These are phyloP conservation scores for Megalopta genalis DNA, from an alignment of 1,140 invertebrate species.

Conservation along the genomic window DNA sequence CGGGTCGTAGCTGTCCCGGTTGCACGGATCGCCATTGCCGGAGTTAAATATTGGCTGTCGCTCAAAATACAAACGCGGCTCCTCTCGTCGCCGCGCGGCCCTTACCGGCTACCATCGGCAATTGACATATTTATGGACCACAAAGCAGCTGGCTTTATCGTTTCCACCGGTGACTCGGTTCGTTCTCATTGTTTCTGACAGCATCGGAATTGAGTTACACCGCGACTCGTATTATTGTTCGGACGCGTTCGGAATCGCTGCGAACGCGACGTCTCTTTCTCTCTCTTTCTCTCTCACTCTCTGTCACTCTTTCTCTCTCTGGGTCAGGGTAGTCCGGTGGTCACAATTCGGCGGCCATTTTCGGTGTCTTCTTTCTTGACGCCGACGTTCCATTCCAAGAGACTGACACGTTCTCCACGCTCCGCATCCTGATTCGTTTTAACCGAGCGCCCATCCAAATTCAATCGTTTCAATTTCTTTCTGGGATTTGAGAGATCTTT, in stretches of 20 bases:
- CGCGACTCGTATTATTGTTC: background rate
- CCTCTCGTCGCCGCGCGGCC: background rate
- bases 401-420: too few relatives aligned
- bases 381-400: too few relatives aligned
- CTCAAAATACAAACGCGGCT: conserved; percentile 65
- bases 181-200: conserved; percentile 61
- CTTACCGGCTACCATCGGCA: conserved; percentile 38
- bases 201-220: conserved; percentile 12
- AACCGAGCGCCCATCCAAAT: too few relatives aligned
- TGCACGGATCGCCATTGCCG: conserved; percentile 35
- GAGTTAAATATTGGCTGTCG: conserved; percentile 73
- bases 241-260: background rate
- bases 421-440: too few relatives aligned
- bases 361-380: background rate
- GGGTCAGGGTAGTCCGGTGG: background rate
- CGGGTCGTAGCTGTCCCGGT: conserved; percentile 2
- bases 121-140: conserved; percentile 72
- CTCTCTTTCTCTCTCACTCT: too few relatives aligned
- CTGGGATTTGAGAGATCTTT: too few relatives aligned
- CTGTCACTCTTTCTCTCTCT: too few relatives aligned
- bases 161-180: conserved; percentile 21
- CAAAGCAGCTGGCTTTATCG: conserved; percentile 59
- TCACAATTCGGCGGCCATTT: background rate
- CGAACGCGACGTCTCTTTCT: too few relatives aligned
- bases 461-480: too few relatives aligned